Percentiles rank a stretch among this genome's conserved stretches.
These are phyloP conservation scores for Pseudomugil gertrudae DNA, from an alignment of 2,797 vertebrate genomes.

Conservation along the genomic window DNA sequence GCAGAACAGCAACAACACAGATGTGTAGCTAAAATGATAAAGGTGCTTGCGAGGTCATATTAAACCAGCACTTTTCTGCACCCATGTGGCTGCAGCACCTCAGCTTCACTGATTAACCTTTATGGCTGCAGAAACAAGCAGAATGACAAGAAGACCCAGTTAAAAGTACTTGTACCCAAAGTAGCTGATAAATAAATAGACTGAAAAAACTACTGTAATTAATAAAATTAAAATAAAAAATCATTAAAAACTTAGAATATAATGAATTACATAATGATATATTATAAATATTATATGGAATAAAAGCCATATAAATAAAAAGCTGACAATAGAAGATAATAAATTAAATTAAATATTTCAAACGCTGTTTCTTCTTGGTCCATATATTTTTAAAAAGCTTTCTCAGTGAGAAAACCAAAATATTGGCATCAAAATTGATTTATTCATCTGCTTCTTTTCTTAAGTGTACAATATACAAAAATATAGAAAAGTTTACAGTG, in stretches of 20 bases:
- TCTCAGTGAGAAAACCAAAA: neutral
- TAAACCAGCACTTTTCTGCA: neutral
- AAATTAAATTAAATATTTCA: too few species aligned
- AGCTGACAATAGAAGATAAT: too few species aligned
- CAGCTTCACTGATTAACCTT: constrained; percentile 1
- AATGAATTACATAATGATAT: neutral
- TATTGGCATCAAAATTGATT: constrained; percentile 62
- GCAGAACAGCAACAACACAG: neutral
- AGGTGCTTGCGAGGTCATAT: neutral
- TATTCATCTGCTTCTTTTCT: constrained; percentile 80
- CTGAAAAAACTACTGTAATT: neutral
- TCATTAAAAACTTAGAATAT: too few species aligned
- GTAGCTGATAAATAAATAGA: neutral
- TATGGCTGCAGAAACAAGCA: neutral
- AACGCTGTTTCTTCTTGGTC: too few species aligned
- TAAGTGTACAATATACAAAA: constrained; percentile 87
- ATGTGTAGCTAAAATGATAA: neutral
- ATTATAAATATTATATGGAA: neutral
- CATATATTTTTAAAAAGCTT: neutral
- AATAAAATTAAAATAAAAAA: neutral
- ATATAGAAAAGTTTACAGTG: constrained; percentile 89
- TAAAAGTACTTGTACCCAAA: too few species aligned
- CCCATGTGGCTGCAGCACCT: neutral
- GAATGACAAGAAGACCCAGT: neutral
- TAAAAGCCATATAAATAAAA: neutral